These are phyloP conservation scores for Entomobrya proxima DNA, from an alignment of 2,888 invertebrate species.

Conservation along the genomic window DNA sequence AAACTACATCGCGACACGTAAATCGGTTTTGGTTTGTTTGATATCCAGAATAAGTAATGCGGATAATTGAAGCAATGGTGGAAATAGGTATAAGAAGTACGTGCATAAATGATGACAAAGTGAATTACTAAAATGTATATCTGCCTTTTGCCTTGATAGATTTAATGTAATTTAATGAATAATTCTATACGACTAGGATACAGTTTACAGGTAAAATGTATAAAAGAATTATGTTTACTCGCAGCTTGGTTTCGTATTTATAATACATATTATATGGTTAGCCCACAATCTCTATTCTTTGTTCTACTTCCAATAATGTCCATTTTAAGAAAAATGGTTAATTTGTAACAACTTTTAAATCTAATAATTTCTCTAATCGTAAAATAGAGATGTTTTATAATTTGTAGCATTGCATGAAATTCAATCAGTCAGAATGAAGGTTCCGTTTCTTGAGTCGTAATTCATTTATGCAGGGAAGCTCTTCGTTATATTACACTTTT, in stretches of 20 bases:
- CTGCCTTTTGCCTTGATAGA: slow-evolving; percentile 60
- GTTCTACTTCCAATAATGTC: slow-evolving; percentile 6
- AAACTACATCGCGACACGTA: not conserved
- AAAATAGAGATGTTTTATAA: not conserved
- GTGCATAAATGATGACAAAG: slow-evolving; percentile 18
- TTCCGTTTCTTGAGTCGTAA: not conserved
- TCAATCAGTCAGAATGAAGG: not conserved
- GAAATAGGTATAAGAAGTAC: not conserved
- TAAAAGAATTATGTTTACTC: not conserved
- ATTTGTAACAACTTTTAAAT: not conserved
- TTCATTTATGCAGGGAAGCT: not conserved
- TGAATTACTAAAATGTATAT: slow-evolving; percentile 21
- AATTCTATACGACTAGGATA: not conserved
- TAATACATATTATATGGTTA: not conserved
- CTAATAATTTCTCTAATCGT: not conserved
- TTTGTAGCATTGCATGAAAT: not conserved
- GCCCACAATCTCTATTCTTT: too few species aligned
- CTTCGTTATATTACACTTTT: slow-evolving; percentile 5
- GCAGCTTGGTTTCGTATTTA: slow-evolving; percentile 3
- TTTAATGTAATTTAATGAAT: slow-evolving; percentile 32
- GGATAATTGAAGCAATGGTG: not conserved
- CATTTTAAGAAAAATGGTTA: not conserved
- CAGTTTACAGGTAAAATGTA: not conserved
- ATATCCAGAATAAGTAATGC: not conserved
- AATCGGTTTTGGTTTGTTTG: not conserved